Evolutionary conservation across 2,797 vertebrate genomes (phyloP), one percentile per base, ranked within the genome.

Genomic region (Podarcis lilfordi): DNA sequence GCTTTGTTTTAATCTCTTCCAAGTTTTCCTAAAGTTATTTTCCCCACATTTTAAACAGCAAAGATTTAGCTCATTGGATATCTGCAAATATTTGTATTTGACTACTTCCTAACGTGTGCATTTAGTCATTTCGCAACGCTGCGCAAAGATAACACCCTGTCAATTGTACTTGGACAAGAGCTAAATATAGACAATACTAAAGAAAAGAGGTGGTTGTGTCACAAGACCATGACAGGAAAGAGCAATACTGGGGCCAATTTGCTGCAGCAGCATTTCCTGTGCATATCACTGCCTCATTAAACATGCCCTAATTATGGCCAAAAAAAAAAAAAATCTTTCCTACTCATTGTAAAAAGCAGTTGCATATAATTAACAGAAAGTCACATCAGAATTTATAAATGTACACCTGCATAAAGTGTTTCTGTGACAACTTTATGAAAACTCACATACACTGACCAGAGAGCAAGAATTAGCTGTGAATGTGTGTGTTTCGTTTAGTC

Each of bases 121-220:
- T 61, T 59, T 80, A 84, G 72, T 76, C 4, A 85, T 91, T 93
- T 90, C 88, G 89, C 72, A 82, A 68, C 82, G 32, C 87, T 84
- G 66, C 80, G 61, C 68, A 71, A 88, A 90, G 94, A 93, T 86
- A 94, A 94, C 89, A 94, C 66, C 80, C 68, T 89, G 35, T 17
- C 74, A 80, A 88, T n/a, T 91, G 76, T 89, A 89, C 87, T 80
- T 89, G 90, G 55, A 89, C 45, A 40, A 87, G 72, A 91, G 82
- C 85, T 95, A 95, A 93, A 94, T 92, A 95, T 95, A 95, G 45
- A 86, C 80, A 79, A 86, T 84, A 68, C 35, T 90, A 78, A 23
- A 8, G 68, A 85, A 92, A 80, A 87, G 55, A 86, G 76, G 92
- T 89, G 93, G 87, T 82, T 71, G 89, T 43, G 43, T 90, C 92